phyloP scores from a whole-genome alignment of 1,140 invertebrate genomes.

The Zaprionus ghesquierei region DNA sequence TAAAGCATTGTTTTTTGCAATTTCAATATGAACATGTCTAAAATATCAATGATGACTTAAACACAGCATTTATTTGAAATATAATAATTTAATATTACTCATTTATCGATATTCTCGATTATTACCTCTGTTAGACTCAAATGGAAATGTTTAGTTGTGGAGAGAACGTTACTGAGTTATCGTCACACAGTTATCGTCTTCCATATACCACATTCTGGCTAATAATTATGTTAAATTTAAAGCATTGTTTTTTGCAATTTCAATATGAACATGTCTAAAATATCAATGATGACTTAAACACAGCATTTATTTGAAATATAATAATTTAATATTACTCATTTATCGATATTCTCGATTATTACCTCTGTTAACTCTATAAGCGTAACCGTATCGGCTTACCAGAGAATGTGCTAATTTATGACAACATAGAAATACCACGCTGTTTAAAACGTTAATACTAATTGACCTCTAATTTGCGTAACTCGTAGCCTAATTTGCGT shows the following conservation, averaged over 20 bases:
- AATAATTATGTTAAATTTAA: neutral
- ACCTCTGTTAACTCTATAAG: neutral
- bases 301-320: neutral
- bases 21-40: neutral
- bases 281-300: neutral
- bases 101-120: neutral
- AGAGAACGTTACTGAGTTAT: neutral
- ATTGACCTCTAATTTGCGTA: neutral
- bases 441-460: neutral
- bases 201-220: neutral
- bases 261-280: neutral
- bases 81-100: neutral
- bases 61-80: neutral
- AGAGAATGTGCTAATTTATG: neutral
- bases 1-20: neutral
- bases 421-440: neutral
- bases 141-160: neutral
- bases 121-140: neutral
- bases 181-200: neutral
- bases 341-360: neutral
- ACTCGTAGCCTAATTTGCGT: neutral
- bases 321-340: neutral
- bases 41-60: neutral
- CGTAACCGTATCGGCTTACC: neutral
- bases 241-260: neutral